phyloP scores from a whole-genome alignment of 2,797 vertebrate species.

The Myotis daubentonii region DNA sequence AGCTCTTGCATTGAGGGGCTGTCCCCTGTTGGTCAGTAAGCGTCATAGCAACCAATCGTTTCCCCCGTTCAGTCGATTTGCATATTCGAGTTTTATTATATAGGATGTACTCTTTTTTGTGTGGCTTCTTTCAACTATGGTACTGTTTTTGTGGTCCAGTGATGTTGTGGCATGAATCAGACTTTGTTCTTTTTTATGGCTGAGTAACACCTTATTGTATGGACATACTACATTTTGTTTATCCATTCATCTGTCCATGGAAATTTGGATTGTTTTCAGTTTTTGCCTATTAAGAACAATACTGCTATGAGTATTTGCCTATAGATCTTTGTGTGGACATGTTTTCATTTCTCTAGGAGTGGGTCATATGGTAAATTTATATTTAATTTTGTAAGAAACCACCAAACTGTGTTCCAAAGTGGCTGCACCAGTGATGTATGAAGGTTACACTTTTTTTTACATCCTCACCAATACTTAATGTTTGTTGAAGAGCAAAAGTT shows the following conservation, averaged over 20 bases:
- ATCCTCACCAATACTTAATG: neutral
- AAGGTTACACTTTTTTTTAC: neutral
- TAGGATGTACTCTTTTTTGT: neutral
- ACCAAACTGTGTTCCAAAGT: neutral
- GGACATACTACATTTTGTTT: neutral
- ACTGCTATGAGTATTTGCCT: neutral
- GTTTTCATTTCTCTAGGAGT: neutral
- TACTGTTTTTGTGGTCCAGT: neutral
- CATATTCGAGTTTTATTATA: no score
- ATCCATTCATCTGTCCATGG: neutral
- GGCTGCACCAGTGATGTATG: neutral
- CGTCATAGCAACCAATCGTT: no score
- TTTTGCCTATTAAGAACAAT: neutral
- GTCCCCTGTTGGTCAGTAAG: no score
- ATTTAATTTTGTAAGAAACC: slow-evolving; percentile 1
- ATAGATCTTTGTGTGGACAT: neutral
- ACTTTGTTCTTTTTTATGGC: neutral
- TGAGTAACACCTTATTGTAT: neutral
- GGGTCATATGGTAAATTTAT: neutral
- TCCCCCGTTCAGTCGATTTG: no score
- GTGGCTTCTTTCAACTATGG: neutral
- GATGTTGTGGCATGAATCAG: neutral
- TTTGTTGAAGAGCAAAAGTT: neutral
- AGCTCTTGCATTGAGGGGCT: no score
- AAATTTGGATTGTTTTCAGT: slow-evolving; percentile 2